phyloP scores from a whole-genome alignment of 2,113 vertebrate species.

The Uria lomvia region DNA sequence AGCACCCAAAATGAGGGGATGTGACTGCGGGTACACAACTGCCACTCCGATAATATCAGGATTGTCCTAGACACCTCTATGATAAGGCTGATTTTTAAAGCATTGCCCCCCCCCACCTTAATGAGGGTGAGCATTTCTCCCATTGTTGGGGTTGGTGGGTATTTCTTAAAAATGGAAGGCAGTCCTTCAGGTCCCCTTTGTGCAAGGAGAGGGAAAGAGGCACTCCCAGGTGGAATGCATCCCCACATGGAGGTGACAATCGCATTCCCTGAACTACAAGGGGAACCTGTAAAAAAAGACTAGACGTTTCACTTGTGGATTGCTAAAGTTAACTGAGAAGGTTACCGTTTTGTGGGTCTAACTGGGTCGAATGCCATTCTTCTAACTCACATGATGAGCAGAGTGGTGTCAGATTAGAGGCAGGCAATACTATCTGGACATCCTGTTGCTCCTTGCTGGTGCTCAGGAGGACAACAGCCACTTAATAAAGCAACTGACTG shows the following conservation, averaged over 20 bases:
- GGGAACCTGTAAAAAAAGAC: background rate
- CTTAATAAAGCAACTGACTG: background rate
- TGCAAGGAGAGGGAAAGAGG: background rate
- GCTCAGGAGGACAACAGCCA: background rate
- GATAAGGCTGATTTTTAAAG: background rate
- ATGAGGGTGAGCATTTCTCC: background rate
- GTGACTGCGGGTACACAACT: background rate
- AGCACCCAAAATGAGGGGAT: background rate
- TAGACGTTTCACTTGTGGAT: background rate
- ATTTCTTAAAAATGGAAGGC: background rate
- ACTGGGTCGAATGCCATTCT: background rate
- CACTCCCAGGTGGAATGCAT: background rate
- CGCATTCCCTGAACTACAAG: background rate
- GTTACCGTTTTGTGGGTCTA: background rate
- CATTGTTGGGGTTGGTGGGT: background rate
- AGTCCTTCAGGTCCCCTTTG: background rate
- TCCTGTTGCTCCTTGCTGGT: background rate
- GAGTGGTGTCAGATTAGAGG: background rate
- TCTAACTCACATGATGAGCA: background rate
- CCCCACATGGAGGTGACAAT: background rate
- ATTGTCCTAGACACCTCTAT: background rate
- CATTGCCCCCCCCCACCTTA: background rate
- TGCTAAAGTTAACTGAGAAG: background rate
- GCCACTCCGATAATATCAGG: background rate
- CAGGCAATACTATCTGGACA: background rate